Base-by-base conservation (phyloP, 2,888 invertebrate species). In the Drosophila mimica region DNA sequence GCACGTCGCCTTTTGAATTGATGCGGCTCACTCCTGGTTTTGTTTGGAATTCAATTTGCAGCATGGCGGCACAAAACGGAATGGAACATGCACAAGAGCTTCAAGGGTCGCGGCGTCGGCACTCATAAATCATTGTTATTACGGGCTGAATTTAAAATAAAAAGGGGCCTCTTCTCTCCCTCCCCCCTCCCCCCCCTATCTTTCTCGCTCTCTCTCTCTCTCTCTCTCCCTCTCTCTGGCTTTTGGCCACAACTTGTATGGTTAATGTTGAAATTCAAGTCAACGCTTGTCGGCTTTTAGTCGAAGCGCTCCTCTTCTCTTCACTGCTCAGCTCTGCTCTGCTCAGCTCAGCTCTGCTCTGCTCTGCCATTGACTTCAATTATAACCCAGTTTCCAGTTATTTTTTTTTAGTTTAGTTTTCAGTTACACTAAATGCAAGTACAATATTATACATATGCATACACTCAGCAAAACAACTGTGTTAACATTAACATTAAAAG, bases 241-340 rank as follows among this genome's bases (percentile, higher is more conserved):
- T 48, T 56, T 43, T 56, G 61, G 53, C 65, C 60, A 52, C 25
- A 25, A 25, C 46, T 53, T 65, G 61, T 75, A 79, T 79, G 75
- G 79, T 68, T 86, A 75, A 80, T 88, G 86, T 72, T 75, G 75
- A 86, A 88, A 88, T 71, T 79, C 74, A 71, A 82, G 76, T 70
- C 74, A 59, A 61, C 70, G 66, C 77, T 73, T 68, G 56, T 58
- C 67, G 74, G 61, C 67, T 58, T 68, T 58, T 25, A 36, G 56
- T 76, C 31, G 30, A 13, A 25, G 48, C 56, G 53, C 65, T 34
- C n/a, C 65, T 34, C n/a, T 43, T 13, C 28, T 60, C 20, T 9
- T 25, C 46, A 46, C 49, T 20, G 36, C 43, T 20, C 46, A 0
- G 33, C 52, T 30, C 38, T 13, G 53, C 62, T 30, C 20, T 1